phyloP scores from a whole-genome alignment of 2,888 invertebrate genomes.

The Drosophila peninsularis region DNA sequence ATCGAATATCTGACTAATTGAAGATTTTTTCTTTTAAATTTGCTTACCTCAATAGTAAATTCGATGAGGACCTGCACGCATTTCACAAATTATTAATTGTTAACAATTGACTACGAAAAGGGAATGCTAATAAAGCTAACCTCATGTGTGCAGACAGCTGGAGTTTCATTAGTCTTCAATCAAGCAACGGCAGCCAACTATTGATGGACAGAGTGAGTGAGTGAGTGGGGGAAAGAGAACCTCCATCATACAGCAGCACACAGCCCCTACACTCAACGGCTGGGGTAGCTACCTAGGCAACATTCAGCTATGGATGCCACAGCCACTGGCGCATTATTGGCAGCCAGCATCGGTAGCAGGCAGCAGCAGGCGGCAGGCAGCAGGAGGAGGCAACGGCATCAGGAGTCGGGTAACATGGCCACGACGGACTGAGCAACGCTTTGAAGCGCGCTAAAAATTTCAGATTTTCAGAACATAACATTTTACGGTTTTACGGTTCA shows the following conservation, averaged over 20 bases:
- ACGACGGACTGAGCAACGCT: slow-evolving; percentile 47
- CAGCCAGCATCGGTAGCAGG: slow-evolving; percentile 18
- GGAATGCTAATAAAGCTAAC: not conserved
- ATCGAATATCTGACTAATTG: too few relatives aligned
- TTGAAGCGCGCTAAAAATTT: slow-evolving; percentile 80
- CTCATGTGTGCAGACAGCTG: not conserved
- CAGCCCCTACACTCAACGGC: not conserved
- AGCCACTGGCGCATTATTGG: slow-evolving; percentile 44
- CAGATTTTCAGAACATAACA: slow-evolving; percentile 81
- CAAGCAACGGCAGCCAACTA: not conserved
- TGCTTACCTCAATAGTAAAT: not conserved
- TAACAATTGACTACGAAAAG: not conserved
- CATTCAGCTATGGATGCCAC: slow-evolving; percentile 48
- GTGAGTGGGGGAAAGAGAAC: too few relatives aligned
- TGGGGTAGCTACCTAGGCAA: slow-evolving; percentile 28
- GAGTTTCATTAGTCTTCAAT: slow-evolving; percentile 6
- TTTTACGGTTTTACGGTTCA: slow-evolving; percentile 82
- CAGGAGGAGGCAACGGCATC: slow-evolving; percentile 21
- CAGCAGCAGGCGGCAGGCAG: slow-evolving; percentile 3
- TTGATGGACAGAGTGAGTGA: not conserved
- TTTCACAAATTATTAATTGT: not conserved
- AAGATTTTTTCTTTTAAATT: not conserved
- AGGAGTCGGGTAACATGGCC: slow-evolving; percentile 32
- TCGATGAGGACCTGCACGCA: not conserved
- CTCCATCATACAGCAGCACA: slow-evolving; percentile 3